Evolutionary conservation across 2,888 invertebrate species (phyloP).

Genomic region (Erebia epiphron): DNA sequence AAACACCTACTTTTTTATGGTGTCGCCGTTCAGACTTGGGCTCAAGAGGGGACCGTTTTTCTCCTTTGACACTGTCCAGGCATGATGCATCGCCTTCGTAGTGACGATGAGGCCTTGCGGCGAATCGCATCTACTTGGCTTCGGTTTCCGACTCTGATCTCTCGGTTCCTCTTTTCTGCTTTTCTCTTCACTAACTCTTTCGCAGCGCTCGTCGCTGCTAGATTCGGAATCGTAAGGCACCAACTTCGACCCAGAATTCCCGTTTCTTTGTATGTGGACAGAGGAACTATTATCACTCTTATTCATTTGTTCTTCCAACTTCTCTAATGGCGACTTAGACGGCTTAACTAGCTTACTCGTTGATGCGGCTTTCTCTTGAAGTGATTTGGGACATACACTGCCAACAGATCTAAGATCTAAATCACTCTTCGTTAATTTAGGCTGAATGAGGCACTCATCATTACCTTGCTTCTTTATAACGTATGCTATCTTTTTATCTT

Average conservation of each 20-base stretch:
- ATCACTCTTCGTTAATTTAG: slow-evolving; percentile 63
- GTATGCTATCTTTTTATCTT: slow-evolving; percentile 68
- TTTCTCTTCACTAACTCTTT: slow-evolving; percentile 45
- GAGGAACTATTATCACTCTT: slow-evolving; percentile 56
- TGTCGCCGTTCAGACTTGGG: slow-evolving; percentile 77
- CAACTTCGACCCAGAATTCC: slow-evolving; percentile 62
- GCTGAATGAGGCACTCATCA: slow-evolving; percentile 56
- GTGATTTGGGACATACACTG: slow-evolving; percentile 48
- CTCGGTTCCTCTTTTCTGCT: slow-evolving; percentile 41
- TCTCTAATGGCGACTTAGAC: slow-evolving; percentile 71
- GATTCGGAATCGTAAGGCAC: slow-evolving; percentile 85
- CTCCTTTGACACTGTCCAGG: slow-evolving; percentile 75
- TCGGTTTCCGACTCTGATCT: slow-evolving; percentile 54
- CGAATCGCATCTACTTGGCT: slow-evolving; percentile 64
- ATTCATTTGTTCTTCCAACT: slow-evolving; percentile 76
- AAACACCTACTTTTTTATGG: slow-evolving; percentile 66
- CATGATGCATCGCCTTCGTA: slow-evolving; percentile 68
- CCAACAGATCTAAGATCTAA: slow-evolving; percentile 55
- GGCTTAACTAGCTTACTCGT: slow-evolving; percentile 63
- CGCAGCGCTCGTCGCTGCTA: slow-evolving; percentile 70
- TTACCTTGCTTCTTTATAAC: slow-evolving; percentile 62
- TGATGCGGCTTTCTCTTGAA: slow-evolving; percentile 56
- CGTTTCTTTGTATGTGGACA: slow-evolving; percentile 56
- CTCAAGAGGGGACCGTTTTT: slow-evolving; percentile 69
- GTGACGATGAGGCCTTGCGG: slow-evolving; percentile 62